Base-by-base conservation (phyloP, 1,140 invertebrate genomes). In the Sitobion miscanthi region DNA sequence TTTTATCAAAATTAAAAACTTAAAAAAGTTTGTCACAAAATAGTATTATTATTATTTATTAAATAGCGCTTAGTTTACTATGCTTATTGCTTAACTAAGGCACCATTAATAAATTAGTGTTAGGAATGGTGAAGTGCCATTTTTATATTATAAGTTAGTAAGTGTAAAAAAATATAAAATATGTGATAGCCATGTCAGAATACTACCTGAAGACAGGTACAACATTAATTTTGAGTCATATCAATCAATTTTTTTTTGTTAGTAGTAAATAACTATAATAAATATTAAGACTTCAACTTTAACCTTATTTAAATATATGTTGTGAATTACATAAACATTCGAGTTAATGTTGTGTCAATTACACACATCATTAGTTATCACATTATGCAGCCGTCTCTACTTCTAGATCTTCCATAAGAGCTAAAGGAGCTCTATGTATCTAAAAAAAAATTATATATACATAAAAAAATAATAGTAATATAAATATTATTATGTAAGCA, bases 371-470 rank as follows among this genome's bases (percentile, higher is more conserved):
- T 85, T 93, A 52, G 77, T 85, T 93, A 93, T 93, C 91, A 93
- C 91, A 93, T 93, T 86, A 93, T 57, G 91, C 82, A 86, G 82
- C 35, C 57, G 77, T 86, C 11, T 93, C 94, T 17, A 88, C 90
- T 69, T 94, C 94, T 42, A 94, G 91, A 88, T 94, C 94, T 93
- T 94, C 94, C 94, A 94, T 94, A 77, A 94, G 91, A 52, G 94
- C 94, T 69, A 94, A 91, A 30, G 94, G 94, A 62, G 94, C 94
- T 93, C 94, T 94, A 94, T 94, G 94, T 62, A 94, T 94, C 94
- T 94, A 85, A n/a, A 88, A 88, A 90, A 86, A 94, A 69, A 38
- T 17, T n/a, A 17, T n/a, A 17, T 35, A 77, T 21, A 92, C 23
- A 90, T 49, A 11, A 38, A 57, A 87, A 91, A 14, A 47, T 82